These are phyloP conservation scores for Sminthopsis crassicaudata DNA, from an alignment of 2,113 vertebrate genomes.

Conservation along the genomic window DNA sequence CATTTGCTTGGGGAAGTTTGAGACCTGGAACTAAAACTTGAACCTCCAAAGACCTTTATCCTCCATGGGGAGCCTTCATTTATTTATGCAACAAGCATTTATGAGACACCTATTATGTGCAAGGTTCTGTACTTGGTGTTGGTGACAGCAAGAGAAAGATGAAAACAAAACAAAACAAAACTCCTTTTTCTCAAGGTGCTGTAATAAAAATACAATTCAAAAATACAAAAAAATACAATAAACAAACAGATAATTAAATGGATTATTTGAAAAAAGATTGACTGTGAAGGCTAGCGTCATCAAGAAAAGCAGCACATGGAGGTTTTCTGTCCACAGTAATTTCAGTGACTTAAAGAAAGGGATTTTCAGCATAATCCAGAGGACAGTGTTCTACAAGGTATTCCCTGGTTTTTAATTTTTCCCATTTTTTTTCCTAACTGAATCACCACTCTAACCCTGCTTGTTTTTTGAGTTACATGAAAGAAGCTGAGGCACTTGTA, in stretches of 20 bases:
- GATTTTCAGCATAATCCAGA: constrained; percentile 25
- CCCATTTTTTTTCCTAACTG: constrained; percentile 13
- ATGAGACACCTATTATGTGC: neutral
- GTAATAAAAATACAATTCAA: too few species aligned
- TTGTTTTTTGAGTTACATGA: neutral
- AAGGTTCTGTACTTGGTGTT: neutral
- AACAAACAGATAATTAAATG: neutral
- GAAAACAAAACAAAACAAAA: neutral
- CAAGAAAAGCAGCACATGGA: neutral
- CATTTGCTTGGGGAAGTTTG: neutral
- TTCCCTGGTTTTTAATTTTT: constrained; percentile 24
- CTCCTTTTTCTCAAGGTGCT: neutral
- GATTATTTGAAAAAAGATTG: neutral
- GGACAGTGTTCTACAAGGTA: constrained; percentile 7
- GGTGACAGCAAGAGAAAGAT: neutral
- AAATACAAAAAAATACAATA: too few species aligned
- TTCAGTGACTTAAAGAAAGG: constrained; percentile 53
- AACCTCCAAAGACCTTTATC: neutral
- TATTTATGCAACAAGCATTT: neutral
- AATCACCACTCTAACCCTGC: neutral
- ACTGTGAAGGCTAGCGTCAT: neutral
- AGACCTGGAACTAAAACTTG: neutral
- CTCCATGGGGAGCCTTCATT: neutral
- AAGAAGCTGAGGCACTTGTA: neutral
- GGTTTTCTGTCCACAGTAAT: constrained; percentile 19